Percentiles rank a stretch among this genome's conserved stretches.
Evolutionary conservation across 2,888 invertebrate genomes (phyloP).

Genomic region (Cephus pulcher): DNA sequence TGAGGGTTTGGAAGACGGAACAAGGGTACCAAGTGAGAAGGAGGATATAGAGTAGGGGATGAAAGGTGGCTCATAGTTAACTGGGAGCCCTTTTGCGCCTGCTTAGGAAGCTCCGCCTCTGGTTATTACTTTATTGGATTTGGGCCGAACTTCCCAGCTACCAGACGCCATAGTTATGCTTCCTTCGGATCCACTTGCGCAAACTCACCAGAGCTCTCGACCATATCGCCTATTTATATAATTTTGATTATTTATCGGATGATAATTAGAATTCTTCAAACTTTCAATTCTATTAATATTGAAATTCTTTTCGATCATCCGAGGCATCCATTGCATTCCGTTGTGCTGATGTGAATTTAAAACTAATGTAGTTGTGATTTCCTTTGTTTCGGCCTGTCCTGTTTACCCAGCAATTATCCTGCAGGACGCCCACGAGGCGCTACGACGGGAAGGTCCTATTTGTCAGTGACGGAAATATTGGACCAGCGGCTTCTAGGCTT

Average conservation of each 20-base stretch:
- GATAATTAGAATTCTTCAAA: not conserved
- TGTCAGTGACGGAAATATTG: conserved; percentile 26
- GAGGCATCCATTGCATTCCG: not conserved
- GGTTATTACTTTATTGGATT: conserved; percentile 20
- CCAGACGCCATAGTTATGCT: not conserved
- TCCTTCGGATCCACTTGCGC: not conserved
- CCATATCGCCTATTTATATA: not conserved
- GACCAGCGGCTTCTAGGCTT: not conserved
- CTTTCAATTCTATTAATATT: not conserved
- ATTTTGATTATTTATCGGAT: not conserved
- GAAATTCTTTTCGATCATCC: not conserved
- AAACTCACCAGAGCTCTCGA: not conserved
- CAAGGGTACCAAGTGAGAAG: conserved; percentile 8
- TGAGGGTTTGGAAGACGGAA: not conserved
- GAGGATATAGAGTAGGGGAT: not conserved
- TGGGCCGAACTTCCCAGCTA: conserved; percentile 10
- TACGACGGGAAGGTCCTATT: conserved; percentile 17
- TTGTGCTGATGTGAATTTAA: not conserved
- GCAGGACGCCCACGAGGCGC: conserved; percentile 11
- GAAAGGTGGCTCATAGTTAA: not conserved
- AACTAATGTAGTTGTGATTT: not conserved
- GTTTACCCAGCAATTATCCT: not conserved
- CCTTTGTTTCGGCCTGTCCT: not conserved
- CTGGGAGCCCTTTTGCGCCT: conserved; percentile 3
- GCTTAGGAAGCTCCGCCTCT: conserved; percentile 23